Evolutionary conservation across 2,113 vertebrate species (phyloP), one percentile per base, ranked within the genome.

Genomic region (Eurystomus gularis): DNA sequence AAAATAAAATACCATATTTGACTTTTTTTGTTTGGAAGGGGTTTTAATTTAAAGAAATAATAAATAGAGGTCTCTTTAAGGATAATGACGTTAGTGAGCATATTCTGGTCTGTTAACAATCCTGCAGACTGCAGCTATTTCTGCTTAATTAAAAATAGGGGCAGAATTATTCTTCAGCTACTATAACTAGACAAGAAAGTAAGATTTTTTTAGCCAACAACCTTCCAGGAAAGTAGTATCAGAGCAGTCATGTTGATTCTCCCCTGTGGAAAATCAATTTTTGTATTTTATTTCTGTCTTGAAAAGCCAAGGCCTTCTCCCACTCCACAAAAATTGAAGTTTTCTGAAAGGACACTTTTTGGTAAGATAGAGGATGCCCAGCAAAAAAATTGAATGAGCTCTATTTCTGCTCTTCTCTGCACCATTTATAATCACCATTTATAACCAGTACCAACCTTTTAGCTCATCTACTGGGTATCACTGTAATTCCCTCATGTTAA

Each of bases 351-450:
- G 6, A 31, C 5, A 23, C 1, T 31, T 80, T 81, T 72, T 55
- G 8, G 10, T 62, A 66, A 20, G 31, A 72, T 19, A 71, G 35
- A 69, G 4, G 4, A 37, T 33, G 8, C 4, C 33, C 25, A 82
- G 9, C 0, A 1, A 77, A 86, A n/a, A 86, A 68, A 68, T 33
- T 7, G 7, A 9, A 4, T 19, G 2, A 7, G 0, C 4, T 54
- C 17, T 46, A 14, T 85, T 82, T 71, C 55, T 71, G 25, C 5
- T 61, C 16, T 60, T 91, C 25, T 76, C n/a, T 89, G 25, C 9
- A 37, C 4, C 3, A 21, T 26, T 70, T 57, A 39, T 24, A 75
- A 71, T 58, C 35, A 9, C 28, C 65, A 33, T n/a, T n/a, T n/a
- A n/a, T n/a, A n/a, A n/a, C n/a, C n/a, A n/a, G n/a, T n/a, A n/a